Evolutionary conservation across 1,140 invertebrate species (phyloP).

Genomic region (Drosophila prosaltans): DNA sequence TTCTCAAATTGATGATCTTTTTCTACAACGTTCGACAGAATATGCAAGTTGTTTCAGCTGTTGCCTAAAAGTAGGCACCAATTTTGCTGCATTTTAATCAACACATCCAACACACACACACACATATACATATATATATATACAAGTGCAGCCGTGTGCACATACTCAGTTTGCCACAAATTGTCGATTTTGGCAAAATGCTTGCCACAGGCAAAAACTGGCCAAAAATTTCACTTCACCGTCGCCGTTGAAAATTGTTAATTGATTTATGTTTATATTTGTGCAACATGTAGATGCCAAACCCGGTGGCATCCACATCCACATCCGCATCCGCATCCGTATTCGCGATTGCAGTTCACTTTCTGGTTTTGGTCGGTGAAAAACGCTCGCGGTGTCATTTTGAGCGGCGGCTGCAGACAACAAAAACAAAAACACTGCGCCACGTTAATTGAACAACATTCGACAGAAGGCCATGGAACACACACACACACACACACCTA

Average conservation of each 20-base stretch:
- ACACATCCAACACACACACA: conserved; percentile 10
- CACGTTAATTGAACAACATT: conserved; percentile 80
- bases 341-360: conserved; percentile 20
- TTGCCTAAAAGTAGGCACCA: conserved; percentile 64
- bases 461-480: conserved; percentile 36
- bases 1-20: too few species aligned
- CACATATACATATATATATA: conserved; percentile 22
- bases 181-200: conserved; percentile 62
- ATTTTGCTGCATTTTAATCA: conserved; percentile 4
- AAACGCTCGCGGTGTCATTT: conserved; percentile 73
- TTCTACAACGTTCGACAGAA: neutral
- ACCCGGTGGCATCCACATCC: conserved; percentile 21
- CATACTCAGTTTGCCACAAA: conserved; percentile 48
- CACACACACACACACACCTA: conserved; percentile 28
- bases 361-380: conserved; percentile 32
- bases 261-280: conserved; percentile 82
- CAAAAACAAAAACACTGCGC: conserved; percentile 69
- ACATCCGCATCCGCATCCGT: conserved; percentile 17
- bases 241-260: conserved; percentile 65
- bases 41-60: conserved; percentile 14
- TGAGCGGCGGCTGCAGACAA: conserved; percentile 47
- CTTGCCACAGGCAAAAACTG: conserved; percentile 41
- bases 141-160: neutral
- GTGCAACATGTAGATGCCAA: conserved; percentile 75
- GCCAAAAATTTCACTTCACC: conserved; percentile 30